Conservation (phyloP, 2,888 invertebrate genomes). For the Dione juno region DNA sequence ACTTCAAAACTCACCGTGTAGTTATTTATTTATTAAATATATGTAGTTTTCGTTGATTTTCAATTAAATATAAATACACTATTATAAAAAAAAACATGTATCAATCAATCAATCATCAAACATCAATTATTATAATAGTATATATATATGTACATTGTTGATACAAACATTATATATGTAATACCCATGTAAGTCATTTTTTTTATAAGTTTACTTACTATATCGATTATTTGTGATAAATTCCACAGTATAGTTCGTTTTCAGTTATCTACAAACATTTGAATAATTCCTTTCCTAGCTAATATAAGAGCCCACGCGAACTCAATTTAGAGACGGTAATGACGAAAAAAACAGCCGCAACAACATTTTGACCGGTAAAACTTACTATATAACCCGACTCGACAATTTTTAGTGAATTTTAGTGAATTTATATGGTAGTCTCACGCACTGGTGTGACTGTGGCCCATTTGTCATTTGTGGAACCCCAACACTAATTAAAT, state of each 20-base stretch:
- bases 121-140: too few species aligned
- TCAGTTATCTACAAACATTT: conserved; percentile 32
- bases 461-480: conserved; percentile 49
- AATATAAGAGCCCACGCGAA: conserved; percentile 36
- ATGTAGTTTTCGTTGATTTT: not conserved
- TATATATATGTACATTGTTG: too few species aligned
- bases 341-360: conserved; percentile 32
- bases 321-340: conserved; percentile 42
- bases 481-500: conserved; percentile 40
- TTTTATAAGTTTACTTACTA: too few species aligned
- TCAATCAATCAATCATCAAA: too few species aligned
- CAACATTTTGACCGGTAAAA: conserved; percentile 31
- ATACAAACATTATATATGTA: too few species aligned
- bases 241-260: conserved; percentile 20
- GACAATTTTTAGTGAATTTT: conserved; percentile 52
- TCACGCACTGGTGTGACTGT: conserved; percentile 76
- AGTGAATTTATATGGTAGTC: conserved; percentile 64
- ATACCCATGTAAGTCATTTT: too few species aligned
- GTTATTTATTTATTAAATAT: not conserved
- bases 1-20: not conserved
- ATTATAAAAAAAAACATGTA: too few species aligned
- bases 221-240: not conserved
- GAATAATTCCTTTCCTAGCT: conserved; percentile 19
- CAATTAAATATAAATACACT: too few species aligned
- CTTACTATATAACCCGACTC: conserved; percentile 47